A percentile compares a stretch with the other conserved stretches of the same genome.
Conservation (phyloP, 23 tunicate genomes). For the Ciona savignyi region DNA sequence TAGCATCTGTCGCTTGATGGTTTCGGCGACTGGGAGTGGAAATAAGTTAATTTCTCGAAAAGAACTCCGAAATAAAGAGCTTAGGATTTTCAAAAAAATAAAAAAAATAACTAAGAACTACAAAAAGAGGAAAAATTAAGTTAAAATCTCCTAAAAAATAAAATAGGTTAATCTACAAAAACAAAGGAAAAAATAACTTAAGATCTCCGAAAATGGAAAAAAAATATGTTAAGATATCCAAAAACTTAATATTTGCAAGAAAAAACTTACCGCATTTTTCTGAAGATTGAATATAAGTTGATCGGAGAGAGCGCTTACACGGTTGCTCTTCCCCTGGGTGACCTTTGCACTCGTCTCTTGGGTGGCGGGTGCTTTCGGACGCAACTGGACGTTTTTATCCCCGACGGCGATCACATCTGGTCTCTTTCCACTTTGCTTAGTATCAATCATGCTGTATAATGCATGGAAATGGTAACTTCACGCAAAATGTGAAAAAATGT, state of each 20-base stretch:
- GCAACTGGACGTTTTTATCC: conserved; percentile 23
- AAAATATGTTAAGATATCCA: background rate
- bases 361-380: conserved; percentile 7
- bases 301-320: conserved; percentile 66
- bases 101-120: background rate
- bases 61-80: too few relatives aligned
- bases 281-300: conserved; percentile 80
- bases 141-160: too few relatives aligned
- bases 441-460: too few relatives aligned
- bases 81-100: too few relatives aligned
- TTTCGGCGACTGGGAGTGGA: background rate
- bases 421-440: background rate
- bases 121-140: too few relatives aligned
- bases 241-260: too few relatives aligned
- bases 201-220: background rate
- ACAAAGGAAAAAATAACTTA: background rate
- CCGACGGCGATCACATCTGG: conserved; percentile 4
- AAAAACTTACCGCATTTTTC: too few relatives aligned
- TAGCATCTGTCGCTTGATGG: conserved; percentile 55
- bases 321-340: conserved; percentile 49
- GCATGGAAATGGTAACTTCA: too few relatives aligned
- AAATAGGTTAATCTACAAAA: background rate
- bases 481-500: too few relatives aligned
- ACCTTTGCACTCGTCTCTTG: conserved; percentile 7
- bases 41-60: too few relatives aligned